A percentile compares a stretch with the other conserved stretches of the same genome.
Evolutionary conservation across 2,797 vertebrate species (phyloP).

Genomic region (Chiloscyllium punctatum): DNA sequence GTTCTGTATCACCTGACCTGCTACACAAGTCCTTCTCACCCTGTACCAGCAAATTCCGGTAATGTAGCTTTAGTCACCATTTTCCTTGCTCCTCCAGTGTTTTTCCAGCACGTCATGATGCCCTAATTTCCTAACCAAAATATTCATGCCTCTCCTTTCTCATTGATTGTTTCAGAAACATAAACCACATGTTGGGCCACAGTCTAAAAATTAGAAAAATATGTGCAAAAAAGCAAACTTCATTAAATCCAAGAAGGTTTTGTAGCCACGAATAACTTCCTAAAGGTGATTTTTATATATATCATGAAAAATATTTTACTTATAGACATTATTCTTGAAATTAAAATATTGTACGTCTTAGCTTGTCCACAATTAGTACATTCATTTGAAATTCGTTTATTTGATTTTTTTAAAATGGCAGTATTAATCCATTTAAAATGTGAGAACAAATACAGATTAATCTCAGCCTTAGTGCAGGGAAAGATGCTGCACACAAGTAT

Average conservation of each 20-base stretch:
- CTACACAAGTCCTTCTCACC: not conserved
- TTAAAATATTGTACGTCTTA: not conserved
- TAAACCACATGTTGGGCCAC: not conserved
- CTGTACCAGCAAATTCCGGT: not conserved
- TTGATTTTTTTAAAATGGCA: not conserved
- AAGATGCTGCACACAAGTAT: not conserved
- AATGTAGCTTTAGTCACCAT: not conserved
- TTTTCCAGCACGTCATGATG: too few relatives aligned
- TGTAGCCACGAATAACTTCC: not conserved
- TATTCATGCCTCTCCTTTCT: too few relatives aligned
- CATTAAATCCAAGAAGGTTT: not conserved
- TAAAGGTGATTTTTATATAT: not conserved
- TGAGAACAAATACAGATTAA: not conserved
- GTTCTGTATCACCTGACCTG: not conserved
- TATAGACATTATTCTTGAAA: not conserved
- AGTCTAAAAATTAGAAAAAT: not conserved
- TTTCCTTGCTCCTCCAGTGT: not conserved
- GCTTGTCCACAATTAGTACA: not conserved
- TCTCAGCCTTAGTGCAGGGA: not conserved
- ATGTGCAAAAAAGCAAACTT: not conserved
- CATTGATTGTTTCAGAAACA: too few relatives aligned
- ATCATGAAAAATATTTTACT: not conserved
- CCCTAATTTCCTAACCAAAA: too few relatives aligned
- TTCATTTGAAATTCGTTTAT: not conserved
- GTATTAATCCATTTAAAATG: not conserved